Evolutionary conservation across 2,888 invertebrate species (phyloP).

Genomic region (Clostera curtula): DNA sequence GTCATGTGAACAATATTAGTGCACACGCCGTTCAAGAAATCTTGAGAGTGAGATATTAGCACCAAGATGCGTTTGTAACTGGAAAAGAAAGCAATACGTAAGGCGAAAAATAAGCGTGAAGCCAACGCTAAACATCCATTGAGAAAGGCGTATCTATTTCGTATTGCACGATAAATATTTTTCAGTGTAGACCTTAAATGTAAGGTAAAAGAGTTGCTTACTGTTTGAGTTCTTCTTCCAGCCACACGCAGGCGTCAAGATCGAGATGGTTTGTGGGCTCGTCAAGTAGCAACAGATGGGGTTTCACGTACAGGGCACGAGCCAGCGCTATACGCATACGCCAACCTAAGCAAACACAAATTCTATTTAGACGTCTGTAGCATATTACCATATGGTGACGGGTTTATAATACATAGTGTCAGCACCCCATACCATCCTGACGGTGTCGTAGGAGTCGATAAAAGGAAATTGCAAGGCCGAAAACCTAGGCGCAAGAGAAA

Average conservation of each 20-base stretch:
- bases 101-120: too few relatives aligned
- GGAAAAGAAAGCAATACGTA: too few relatives aligned
- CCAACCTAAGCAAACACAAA: slow-evolving; percentile 80
- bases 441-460: too few relatives aligned
- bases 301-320: slow-evolving; percentile 97
- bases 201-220: slow-evolving; percentile 43
- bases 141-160: too few relatives aligned
- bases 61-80: slow-evolving; percentile 97
- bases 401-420: too few relatives aligned
- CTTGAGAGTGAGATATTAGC: slow-evolving; percentile 98
- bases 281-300: slow-evolving; percentile 95
- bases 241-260: slow-evolving; percentile 99
- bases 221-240: slow-evolving; percentile 97
- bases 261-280: slow-evolving; percentile 99
- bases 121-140: too few relatives aligned
- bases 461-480: too few relatives aligned
- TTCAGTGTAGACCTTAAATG: too few relatives aligned
- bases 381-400: too few relatives aligned
- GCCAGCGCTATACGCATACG: slow-evolving; percentile 99
- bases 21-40: slow-evolving; percentile 98
- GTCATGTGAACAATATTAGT: slow-evolving; percentile 97
- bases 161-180: too few relatives aligned
- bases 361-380: not conserved
- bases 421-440: too few relatives aligned
- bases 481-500: too few relatives aligned